Percentiles rank a stretch among this genome's conserved stretches.
Evolutionary conservation across 2,888 invertebrate genomes (phyloP).

Genomic region (Heliconius charithonia): DNA sequence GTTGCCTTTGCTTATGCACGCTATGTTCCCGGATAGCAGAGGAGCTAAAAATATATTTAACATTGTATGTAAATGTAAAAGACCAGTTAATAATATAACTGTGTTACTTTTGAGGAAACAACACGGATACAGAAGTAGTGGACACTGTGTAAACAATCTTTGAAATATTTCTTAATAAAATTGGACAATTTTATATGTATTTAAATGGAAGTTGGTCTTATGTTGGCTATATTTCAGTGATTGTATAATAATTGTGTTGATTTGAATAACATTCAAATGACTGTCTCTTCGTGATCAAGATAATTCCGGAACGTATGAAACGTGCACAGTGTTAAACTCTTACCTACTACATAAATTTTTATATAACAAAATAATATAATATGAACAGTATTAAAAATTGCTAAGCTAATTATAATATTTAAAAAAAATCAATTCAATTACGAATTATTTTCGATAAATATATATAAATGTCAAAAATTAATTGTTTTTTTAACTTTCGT

Average conservation of each 20-base stretch:
- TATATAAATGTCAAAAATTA: neutral
- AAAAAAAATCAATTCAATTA: neutral
- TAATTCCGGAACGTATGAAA: neutral
- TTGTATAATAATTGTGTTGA: no score
- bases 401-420: neutral
- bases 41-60: no score
- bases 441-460: neutral
- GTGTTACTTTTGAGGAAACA: neutral
- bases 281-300: slow-evolving; percentile 11
- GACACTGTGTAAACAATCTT: neutral
- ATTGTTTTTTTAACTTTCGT: neutral
- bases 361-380: neutral
- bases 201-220: slow-evolving; percentile 17
- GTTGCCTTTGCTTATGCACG: no score
- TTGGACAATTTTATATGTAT: neutral
- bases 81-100: neutral
- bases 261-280: neutral
- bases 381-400: neutral
- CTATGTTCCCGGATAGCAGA: no score
- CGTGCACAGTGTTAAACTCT: slow-evolving; percentile 5
- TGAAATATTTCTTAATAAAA: neutral
- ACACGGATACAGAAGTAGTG: neutral
- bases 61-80: no score
- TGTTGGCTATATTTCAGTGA: neutral
- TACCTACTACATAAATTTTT: neutral